Evolutionary conservation across 2,888 invertebrate genomes (phyloP).

Genomic region (Leptinotarsa haldemani): DNA sequence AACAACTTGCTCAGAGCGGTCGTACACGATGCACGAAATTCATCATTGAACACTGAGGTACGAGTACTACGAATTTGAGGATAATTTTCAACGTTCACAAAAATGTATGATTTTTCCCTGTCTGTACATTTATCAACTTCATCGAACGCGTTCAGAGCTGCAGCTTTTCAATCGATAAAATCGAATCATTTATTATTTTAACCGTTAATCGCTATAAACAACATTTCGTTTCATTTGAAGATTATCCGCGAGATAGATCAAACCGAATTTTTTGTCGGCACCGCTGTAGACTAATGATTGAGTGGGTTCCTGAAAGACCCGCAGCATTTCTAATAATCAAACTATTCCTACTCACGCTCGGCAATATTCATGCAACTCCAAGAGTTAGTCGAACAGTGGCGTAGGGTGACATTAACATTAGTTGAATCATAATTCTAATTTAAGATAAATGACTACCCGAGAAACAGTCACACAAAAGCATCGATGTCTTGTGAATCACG

Average conservation of each 20-base stretch:
- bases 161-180: slow-evolving; percentile 4
- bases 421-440: too few relatives aligned
- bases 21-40: too few relatives aligned
- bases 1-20: too few relatives aligned
- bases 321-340: slow-evolving; percentile 53
- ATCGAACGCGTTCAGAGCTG: not conserved
- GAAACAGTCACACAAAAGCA: too few relatives aligned
- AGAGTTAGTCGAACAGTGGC: slow-evolving; percentile 43
- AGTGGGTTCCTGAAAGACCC: slow-evolving; percentile 53
- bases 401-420: not conserved
- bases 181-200: slow-evolving; percentile 19
- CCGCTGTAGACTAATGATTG: slow-evolving; percentile 49
- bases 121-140: not conserved
- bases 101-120: not conserved
- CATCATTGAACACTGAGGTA: too few relatives aligned
- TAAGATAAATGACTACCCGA: too few relatives aligned
- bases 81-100: too few relatives aligned
- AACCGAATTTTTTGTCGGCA: slow-evolving; percentile 38
- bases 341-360: slow-evolving; percentile 40
- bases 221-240: slow-evolving; percentile 24
- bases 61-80: too few relatives aligned
- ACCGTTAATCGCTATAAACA: slow-evolving; percentile 24
- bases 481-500: too few relatives aligned
- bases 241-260: slow-evolving; percentile 35
- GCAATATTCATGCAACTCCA: slow-evolving; percentile 50